Conservation (phyloP, 2,888 invertebrate species). For the Sminthurides aquaticus region DNA sequence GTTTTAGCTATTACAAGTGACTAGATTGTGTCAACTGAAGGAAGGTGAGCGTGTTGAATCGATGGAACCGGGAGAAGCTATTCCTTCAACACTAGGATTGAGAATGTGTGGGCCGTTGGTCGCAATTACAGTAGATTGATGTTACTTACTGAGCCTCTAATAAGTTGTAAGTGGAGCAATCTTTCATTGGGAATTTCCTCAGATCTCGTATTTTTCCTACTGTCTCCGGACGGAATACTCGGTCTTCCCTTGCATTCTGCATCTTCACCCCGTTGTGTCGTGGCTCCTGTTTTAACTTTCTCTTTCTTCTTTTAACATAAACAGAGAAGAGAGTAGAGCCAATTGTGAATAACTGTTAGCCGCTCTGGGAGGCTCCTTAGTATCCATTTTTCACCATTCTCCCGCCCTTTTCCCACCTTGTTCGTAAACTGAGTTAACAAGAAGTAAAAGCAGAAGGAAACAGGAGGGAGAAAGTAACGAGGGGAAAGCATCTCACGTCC, state of each 20-base stretch:
- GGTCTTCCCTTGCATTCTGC: too few species aligned
- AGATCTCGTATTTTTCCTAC: too few species aligned
- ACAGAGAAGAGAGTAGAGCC: too few species aligned
- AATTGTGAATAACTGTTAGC: too few species aligned
- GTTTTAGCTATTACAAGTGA: too few species aligned
- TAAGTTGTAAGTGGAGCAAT: too few species aligned
- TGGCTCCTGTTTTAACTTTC: too few species aligned
- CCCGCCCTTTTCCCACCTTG: not conserved
- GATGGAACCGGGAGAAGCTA: conserved; percentile 15
- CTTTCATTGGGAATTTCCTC: too few species aligned
- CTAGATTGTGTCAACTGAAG: conserved; percentile 16
- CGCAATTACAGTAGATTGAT: conserved; percentile 34
- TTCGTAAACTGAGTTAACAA: too few species aligned
- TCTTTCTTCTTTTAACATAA: too few species aligned
- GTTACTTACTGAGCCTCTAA: conserved; percentile 29
- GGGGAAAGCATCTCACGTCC: not conserved
- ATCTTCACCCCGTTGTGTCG: too few species aligned
- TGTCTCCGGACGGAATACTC: too few species aligned
- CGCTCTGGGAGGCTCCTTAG: not conserved
- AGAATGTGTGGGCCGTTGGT: conserved; percentile 21
- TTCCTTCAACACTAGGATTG: conserved; percentile 14
- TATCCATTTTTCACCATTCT: not conserved
- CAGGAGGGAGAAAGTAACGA: not conserved
- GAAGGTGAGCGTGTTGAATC: conserved; percentile 9
- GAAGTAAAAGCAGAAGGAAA: not conserved